These are phyloP conservation scores for Amphibalanus amphitrite DNA, from an alignment of 1,140 invertebrate species.

Conservation along the genomic window DNA sequence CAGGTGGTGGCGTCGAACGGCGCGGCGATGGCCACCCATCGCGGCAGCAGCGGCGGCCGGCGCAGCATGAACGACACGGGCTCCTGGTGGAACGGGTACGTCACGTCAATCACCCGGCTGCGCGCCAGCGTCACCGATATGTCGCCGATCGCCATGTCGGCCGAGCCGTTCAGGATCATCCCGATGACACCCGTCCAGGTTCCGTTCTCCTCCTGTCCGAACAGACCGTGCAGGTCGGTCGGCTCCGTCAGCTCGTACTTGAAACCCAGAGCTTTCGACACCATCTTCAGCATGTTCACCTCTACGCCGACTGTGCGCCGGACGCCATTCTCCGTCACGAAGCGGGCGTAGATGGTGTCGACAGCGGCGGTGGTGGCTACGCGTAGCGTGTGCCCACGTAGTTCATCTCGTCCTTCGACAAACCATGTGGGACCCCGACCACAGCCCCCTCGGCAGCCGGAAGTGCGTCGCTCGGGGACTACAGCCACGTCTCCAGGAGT, in stretches of 20 bases:
- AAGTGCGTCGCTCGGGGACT: too few relatives aligned
- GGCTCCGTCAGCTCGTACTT: background rate
- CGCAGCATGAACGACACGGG: background rate
- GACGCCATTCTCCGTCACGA: background rate
- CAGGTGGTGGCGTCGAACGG: background rate
- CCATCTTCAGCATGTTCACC: background rate
- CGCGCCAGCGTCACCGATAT: constrained; percentile 12
- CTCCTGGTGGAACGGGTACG: constrained; percentile 3
- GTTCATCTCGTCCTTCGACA: background rate
- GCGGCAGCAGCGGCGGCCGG: background rate
- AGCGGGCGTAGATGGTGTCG: background rate
- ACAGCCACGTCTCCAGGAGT: too few relatives aligned
- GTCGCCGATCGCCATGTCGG: constrained; percentile 12
- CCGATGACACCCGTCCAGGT: constrained; percentile 16
- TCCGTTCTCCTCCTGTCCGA: constrained; percentile 7
- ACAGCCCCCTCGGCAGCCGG: too few relatives aligned
- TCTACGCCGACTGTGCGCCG: background rate
- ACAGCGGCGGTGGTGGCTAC: background rate
- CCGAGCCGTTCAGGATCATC: constrained; percentile 7
- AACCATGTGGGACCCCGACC: background rate
- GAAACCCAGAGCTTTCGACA: background rate
- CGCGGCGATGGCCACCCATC: background rate
- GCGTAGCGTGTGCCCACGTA: background rate
- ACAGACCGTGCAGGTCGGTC: background rate
- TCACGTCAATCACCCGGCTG: constrained; percentile 10